Percentiles rank a stretch among this genome's conserved stretches.
Conservation (phyloP, 2,113 vertebrate genomes). For the Toxotes chatareus region DNA sequence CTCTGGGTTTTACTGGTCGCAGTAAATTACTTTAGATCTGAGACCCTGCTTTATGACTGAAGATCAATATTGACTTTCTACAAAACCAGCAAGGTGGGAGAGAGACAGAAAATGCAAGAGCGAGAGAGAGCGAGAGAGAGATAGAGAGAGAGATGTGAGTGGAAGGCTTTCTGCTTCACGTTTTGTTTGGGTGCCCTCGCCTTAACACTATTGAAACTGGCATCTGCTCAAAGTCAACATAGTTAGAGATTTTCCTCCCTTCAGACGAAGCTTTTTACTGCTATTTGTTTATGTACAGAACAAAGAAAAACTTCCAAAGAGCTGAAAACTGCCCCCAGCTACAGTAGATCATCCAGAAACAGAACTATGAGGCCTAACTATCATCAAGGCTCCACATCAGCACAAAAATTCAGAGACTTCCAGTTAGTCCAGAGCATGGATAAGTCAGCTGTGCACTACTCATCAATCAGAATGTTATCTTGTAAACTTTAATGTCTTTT, state of each 20-base stretch:
- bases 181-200: conserved; percentile 63
- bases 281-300: conserved; percentile 41
- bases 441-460: neutral
- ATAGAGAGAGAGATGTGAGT: conserved; percentile 33
- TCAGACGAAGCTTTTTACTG: conserved; percentile 39
- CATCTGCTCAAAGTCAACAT: conserved; percentile 70
- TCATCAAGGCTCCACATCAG: neutral
- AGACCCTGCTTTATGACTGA: conserved; percentile 60
- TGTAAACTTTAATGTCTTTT: neutral
- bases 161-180: conserved; percentile 42
- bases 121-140: conserved; percentile 23
- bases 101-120: neutral
- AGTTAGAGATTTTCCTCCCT: conserved; percentile 61
- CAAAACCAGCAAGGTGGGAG: conserved; percentile 59
- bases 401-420: neutral
- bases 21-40: conserved; percentile 76
- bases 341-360: conserved; percentile 13
- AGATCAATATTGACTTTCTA: conserved; percentile 81
- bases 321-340: neutral
- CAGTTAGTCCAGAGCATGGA: neutral
- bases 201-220: conserved; percentile 66
- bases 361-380: conserved; percentile 24
- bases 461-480: conserved; percentile 25
- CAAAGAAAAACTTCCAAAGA: conserved; percentile 10
- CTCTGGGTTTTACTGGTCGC: conserved; percentile 64